These are phyloP conservation scores for Eulemur mongoz DNA, from an alignment of 2,797 vertebrate species.

Conservation along the genomic window DNA sequence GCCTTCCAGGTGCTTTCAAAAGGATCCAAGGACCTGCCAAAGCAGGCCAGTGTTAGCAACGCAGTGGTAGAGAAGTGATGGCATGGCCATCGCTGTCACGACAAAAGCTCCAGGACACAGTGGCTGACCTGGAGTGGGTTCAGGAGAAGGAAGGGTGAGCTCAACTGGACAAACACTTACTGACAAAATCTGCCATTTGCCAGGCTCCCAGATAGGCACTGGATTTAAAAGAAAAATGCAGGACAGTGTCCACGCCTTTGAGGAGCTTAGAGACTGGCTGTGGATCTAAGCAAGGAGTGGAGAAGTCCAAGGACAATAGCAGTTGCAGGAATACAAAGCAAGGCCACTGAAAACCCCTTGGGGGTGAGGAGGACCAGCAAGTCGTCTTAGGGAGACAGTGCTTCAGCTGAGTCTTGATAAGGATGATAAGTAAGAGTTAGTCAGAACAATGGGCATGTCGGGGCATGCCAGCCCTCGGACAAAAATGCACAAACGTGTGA, in stretches of 20 bases:
- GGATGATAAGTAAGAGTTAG: not conserved
- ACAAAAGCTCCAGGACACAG: not conserved
- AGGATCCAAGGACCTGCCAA: not conserved
- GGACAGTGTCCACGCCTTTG: not conserved
- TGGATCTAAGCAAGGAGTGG: not conserved
- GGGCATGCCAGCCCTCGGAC: not conserved
- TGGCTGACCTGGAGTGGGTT: not conserved
- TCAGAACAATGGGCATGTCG: not conserved
- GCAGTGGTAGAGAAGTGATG: not conserved
- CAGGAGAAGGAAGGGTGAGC: not conserved
- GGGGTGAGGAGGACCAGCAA: not conserved
- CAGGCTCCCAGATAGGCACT: accelerated
- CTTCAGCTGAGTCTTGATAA: not conserved
- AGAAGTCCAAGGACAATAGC: not conserved
- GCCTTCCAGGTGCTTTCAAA: not conserved
- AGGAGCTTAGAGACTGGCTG: not conserved
- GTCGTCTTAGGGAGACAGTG: not conserved
- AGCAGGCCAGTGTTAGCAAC: not conserved
- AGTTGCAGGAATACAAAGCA: not conserved
- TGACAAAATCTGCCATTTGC: not conserved
- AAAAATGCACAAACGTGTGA: not conserved
- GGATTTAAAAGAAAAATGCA: not conserved
- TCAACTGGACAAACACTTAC: not conserved
- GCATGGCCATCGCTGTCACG: accelerated
- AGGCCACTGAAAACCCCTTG: not conserved